These are phyloP conservation scores for Villa cingulata DNA, from an alignment of 2,888 invertebrate species.

Conservation along the genomic window DNA sequence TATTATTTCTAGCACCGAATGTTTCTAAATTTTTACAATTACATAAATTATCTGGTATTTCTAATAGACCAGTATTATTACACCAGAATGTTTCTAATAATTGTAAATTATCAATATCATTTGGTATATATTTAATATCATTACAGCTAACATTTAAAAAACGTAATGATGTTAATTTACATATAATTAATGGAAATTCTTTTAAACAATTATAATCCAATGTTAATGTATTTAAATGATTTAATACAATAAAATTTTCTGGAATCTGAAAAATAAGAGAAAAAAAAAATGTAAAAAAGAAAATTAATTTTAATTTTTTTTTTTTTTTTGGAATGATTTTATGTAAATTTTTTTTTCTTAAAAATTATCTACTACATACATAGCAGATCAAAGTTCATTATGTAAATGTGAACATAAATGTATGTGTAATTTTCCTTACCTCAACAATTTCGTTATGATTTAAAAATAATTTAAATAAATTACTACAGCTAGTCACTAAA, in stretches of 20 bases:
- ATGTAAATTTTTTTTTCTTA: neutral
- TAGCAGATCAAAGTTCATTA: no score
- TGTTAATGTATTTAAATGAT: conserved; percentile 46
- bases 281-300: neutral
- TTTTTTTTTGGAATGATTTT: neutral
- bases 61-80: conserved; percentile 42
- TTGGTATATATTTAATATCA: conserved; percentile 43
- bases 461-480: conserved; percentile 47
- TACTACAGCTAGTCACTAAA: conserved; percentile 41
- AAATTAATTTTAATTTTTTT: no score
- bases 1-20: conserved; percentile 52
- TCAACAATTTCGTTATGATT: conserved; percentile 47
- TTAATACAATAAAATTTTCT: conserved; percentile 39
- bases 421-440: conserved; percentile 30
- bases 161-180: conserved; percentile 43
- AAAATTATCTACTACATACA: no score
- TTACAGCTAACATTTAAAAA: conserved; percentile 55
- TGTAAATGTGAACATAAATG: no score
- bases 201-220: conserved; percentile 51
- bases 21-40: conserved; percentile 47
- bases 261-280: conserved; percentile 26
- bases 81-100: conserved; percentile 54
- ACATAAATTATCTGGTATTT: conserved; percentile 47
- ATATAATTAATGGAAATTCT: conserved; percentile 46
- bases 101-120: conserved; percentile 45